A percentile compares a stretch with the other conserved stretches of the same genome.
These are phyloP conservation scores for Coryphaenoides rupestris DNA, from an alignment of 2,113 vertebrate species.

Conservation along the genomic window DNA sequence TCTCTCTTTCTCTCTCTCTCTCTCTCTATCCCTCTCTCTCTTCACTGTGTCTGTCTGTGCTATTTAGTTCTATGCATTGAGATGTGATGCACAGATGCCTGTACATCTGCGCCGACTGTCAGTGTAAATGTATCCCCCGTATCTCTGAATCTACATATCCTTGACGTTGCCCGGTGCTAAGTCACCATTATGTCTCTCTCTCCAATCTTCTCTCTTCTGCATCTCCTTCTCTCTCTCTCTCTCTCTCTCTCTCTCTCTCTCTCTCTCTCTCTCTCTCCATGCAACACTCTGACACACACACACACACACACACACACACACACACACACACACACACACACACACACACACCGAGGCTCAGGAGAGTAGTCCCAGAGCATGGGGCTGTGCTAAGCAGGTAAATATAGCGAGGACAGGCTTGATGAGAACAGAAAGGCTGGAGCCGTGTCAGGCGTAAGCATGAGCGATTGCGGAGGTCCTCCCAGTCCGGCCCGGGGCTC, in stretches of 20 bases:
- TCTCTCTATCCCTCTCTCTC: slow-evolving; percentile 8
- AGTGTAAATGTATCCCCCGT: slow-evolving; percentile 54
- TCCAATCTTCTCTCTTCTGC: slow-evolving; percentile 45
- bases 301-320: too few species aligned
- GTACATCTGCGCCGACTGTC: slow-evolving; percentile 53
- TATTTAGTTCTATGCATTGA: not conserved
- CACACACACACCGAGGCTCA: slow-evolving; percentile 31
- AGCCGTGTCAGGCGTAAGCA: slow-evolving; percentile 49
- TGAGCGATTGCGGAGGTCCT: slow-evolving; percentile 30
- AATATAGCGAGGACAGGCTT: slow-evolving; percentile 64
- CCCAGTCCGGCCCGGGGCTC: not conserved
- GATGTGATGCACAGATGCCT: slow-evolving; percentile 15
- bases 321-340: too few species aligned
- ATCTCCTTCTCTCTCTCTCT: slow-evolving; percentile 24
- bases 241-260: slow-evolving; percentile 24
- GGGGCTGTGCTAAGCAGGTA: slow-evolving; percentile 69
- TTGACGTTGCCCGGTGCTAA: slow-evolving; percentile 59
- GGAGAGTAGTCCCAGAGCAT: slow-evolving; percentile 59
- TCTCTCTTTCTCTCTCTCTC: slow-evolving; percentile 16
- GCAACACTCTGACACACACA: slow-evolving; percentile 13
- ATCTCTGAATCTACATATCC: slow-evolving; percentile 61
- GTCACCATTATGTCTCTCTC: slow-evolving; percentile 60
- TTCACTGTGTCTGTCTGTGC: not conserved
- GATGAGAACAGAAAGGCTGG: slow-evolving; percentile 60
- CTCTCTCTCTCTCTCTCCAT: slow-evolving; percentile 20